Conservation (phyloP, 2,888 invertebrate species). For the Drosophila ezoana region DNA sequence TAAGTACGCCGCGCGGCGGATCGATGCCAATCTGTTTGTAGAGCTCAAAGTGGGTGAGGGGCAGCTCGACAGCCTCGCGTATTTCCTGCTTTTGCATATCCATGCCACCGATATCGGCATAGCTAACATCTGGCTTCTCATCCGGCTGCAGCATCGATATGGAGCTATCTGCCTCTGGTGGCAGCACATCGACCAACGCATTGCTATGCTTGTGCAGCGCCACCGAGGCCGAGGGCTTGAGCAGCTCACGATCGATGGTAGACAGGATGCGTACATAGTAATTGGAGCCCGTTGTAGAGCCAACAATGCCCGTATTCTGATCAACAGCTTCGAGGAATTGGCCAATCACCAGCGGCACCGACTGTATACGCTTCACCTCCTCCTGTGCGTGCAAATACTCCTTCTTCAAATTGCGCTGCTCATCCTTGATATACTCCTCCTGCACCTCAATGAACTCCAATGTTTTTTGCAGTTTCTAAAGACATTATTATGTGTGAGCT, state of each 20-base stretch:
- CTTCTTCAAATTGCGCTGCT: conserved; percentile 98
- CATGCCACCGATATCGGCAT: conserved; percentile 99
- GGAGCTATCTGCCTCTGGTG: conserved; percentile 99
- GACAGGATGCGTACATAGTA: conserved; percentile 99
- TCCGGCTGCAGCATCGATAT: conserved; percentile 99
- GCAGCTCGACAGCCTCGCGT: conserved; percentile 98
- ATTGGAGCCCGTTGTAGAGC: conserved; percentile 99
- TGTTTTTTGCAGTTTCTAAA: conserved; percentile 96
- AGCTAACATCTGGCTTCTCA: conserved; percentile 99
- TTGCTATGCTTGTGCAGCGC: conserved; percentile 99
- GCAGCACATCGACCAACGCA: conserved; percentile 99
- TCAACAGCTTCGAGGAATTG: conserved; percentile 99
- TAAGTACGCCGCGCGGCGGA: conserved; percentile 98
- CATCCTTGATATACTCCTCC: conserved; percentile 99
- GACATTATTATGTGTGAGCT: neutral
- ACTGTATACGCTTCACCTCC: conserved; percentile 99
- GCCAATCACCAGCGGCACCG: conserved; percentile 99
- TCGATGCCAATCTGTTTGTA: conserved; percentile 99
- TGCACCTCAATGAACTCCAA: conserved; percentile 99
- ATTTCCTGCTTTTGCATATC: conserved; percentile 99
- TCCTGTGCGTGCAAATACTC: conserved; percentile 99
- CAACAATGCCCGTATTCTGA: conserved; percentile 99
- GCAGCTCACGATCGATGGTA: conserved; percentile 97
- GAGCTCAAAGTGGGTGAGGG: conserved; percentile 98
- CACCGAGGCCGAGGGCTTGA: conserved; percentile 99